Evolutionary conservation across 2,113 vertebrate genomes (phyloP), one percentile per base, ranked within the genome.

Genomic region (Pachyramphus minor): DNA sequence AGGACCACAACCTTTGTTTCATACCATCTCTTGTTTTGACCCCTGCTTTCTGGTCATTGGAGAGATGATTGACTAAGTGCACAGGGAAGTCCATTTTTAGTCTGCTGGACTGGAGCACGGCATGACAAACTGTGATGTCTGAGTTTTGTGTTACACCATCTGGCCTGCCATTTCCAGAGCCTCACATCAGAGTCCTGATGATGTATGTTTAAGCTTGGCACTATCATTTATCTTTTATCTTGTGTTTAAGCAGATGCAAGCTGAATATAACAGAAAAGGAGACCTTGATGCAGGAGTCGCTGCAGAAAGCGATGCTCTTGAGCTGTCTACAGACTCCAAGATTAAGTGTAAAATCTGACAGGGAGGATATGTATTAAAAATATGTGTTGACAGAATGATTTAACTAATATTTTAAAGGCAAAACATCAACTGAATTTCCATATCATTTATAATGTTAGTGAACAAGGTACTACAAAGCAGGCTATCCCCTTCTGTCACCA

Each of bases 341-440:
- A 97, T 96, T 95, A 97, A 96, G 95, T 91, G 88, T 86, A 90
- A 95, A 96, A 97, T 87, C 91, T 97, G 97, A 93, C 95, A 97
- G 91, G 90, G 72, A 95, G 91, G 92, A 97, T 94, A 93, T 77
- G 97, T 90, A 96, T 96, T 97, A 96, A 97, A 96, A 94, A 95
- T 96, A 95, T 31, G 94, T 95, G 95, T 97, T 97, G 96, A 97
- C 96, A 97, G 89, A 96, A 90, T 90, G 96, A 96, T 97, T 92
- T 95, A 84, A 92, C 84, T 97, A 97, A 96, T 97, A 97, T 90
- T 96, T 97, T 95, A 95, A 96, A 96, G 93, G 93, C 92, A 97
- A 97, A 97, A 96, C 58, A 97, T 93, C 91, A 87, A 88, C 94
- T 86, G 69, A 81, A 93, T 93, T 97, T 97, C 72, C 86, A 90